Conservation (phyloP, 2,888 invertebrate species). For the Linnaemya tessellans region DNA sequence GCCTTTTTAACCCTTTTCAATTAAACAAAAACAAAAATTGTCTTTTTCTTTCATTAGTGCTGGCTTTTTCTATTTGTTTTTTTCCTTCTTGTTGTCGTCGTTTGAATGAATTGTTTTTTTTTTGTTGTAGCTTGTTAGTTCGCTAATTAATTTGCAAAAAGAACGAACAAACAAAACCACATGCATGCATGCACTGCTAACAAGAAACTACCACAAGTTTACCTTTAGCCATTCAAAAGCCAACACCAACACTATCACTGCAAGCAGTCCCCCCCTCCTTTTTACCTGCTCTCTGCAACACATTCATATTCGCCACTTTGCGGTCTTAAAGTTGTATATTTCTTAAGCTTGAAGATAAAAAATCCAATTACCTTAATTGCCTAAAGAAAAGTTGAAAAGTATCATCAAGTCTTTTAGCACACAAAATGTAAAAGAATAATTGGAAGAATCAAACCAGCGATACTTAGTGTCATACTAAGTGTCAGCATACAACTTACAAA, state of each 20-base stretch:
- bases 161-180: not conserved
- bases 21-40: conserved; percentile 31
- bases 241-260: conserved; percentile 1
- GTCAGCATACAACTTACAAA: not conserved
- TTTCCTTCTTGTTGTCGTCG: conserved; percentile 19
- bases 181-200: not conserved
- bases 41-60: conserved; percentile 56
- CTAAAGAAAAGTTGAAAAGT: conserved; percentile 36
- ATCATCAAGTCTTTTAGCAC: not conserved
- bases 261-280: not conserved
- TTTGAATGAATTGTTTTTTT: conserved; percentile 62
- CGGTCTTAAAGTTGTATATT: conserved; percentile 39
- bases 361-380: conserved; percentile 63
- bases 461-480: no score
- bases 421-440: not conserved
- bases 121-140: conserved; percentile 66
- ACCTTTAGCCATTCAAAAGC: conserved; percentile 31
- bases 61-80: not conserved
- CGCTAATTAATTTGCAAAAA: conserved; percentile 69
- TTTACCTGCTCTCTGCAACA: not conserved
- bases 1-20: conserved; percentile 67
- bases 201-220: not conserved
- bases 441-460: not conserved
- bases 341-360: conserved; percentile 37
- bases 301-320: conserved; percentile 31